Evolutionary conservation across 2,888 invertebrate species (phyloP).

Genomic region (Orchesellides sinensis): DNA sequence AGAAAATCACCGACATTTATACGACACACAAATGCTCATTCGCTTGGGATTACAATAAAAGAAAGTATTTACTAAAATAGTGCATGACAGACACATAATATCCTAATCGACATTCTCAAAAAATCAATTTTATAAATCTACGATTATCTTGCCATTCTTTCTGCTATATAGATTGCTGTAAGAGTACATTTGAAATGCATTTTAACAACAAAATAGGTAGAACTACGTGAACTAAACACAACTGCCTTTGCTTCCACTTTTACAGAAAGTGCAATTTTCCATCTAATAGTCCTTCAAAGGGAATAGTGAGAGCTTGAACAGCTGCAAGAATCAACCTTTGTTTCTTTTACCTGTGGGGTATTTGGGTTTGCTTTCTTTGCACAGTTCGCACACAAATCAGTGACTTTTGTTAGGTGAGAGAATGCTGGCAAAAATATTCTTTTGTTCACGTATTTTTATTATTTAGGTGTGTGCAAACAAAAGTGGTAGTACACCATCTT

Average conservation of each 20-base stretch:
- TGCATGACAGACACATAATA: no score
- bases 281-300: background rate
- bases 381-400: background rate
- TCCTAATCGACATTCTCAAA: no score
- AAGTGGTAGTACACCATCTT: no score
- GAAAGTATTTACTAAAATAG: no score
- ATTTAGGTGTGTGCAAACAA: no score
- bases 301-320: background rate
- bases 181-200: background rate
- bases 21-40: no score
- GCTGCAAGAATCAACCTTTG: background rate
- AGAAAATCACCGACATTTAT: no score
- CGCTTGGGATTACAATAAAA: no score
- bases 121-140: slow-evolving; percentile 35
- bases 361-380: background rate
- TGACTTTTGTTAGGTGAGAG: background rate
- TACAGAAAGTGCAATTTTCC: background rate
- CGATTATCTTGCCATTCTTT: background rate
- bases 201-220: no score
- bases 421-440: no score
- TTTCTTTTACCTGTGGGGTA: background rate
- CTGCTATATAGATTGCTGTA: background rate
- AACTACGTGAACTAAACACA: no score
- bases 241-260: background rate
- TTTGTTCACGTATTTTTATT: no score